These are phyloP conservation scores for Pollicipes pollicipes DNA, from an alignment of 1,140 invertebrate genomes.

Conservation along the genomic window DNA sequence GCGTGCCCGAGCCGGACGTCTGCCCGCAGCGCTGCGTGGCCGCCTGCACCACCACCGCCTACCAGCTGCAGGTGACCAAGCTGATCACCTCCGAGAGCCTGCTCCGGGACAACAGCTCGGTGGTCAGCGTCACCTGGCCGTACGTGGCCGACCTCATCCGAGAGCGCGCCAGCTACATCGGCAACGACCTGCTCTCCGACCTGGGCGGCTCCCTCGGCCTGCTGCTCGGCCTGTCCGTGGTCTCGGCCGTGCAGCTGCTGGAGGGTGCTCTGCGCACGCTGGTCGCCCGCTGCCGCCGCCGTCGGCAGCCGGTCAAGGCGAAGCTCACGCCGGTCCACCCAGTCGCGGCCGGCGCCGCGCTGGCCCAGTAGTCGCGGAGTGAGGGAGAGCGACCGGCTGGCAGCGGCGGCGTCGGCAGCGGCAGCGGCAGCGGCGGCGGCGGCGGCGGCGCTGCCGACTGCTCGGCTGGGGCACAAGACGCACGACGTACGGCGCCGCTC, in stretches of 20 bases:
- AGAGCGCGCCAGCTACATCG: not conserved
- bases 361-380: too few relatives aligned
- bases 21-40: not conserved
- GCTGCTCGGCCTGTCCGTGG: not conserved
- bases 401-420: too few relatives aligned
- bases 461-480: too few relatives aligned
- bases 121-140: not conserved
- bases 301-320: too few relatives aligned
- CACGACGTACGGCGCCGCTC: too few relatives aligned
- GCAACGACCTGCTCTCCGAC: not conserved
- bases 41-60: not conserved
- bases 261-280: not conserved
- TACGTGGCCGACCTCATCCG: not conserved
- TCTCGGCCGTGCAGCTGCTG: not conserved
- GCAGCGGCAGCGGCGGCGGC: too few relatives aligned
- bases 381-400: too few relatives aligned
- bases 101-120: not conserved
- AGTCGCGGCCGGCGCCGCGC: too few relatives aligned
- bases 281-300: too few relatives aligned
- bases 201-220: not conserved
- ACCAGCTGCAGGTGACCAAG: not conserved
- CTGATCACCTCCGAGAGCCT: not conserved
- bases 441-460: too few relatives aligned
- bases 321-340: too few relatives aligned
- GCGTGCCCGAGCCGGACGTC: not conserved